Percentiles rank a stretch among this genome's conserved stretches.
phyloP scores from a whole-genome alignment of 2,888 invertebrate genomes.

The Hemicrepidius hirtus region DNA sequence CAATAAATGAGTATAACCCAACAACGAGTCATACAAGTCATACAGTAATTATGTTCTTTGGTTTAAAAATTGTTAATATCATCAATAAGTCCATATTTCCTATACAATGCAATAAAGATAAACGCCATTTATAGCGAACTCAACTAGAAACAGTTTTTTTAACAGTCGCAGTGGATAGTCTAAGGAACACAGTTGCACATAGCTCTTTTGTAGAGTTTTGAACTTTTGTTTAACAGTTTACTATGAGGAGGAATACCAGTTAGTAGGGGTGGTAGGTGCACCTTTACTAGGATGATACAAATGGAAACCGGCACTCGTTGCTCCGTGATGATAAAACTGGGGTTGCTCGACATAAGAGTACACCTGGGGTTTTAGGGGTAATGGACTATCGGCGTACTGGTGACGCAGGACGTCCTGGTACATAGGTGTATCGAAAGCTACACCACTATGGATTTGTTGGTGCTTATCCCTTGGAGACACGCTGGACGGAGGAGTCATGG shows the following conservation, averaged over 20 bases:
- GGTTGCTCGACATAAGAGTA: slow-evolving; percentile 88
- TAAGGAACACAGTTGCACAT: slow-evolving; percentile 59
- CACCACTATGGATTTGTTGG: slow-evolving; percentile 77
- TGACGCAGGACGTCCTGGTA: slow-evolving; percentile 75
- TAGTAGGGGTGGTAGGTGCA: slow-evolving; percentile 68
- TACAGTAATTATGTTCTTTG: slow-evolving; percentile 49
- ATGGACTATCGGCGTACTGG: slow-evolving; percentile 79
- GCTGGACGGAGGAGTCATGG: slow-evolving; percentile 98
- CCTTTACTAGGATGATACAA: slow-evolving; percentile 88
- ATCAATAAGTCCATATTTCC: slow-evolving; percentile 45
- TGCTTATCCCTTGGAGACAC: slow-evolving; percentile 94
- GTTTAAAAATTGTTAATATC: slow-evolving; percentile 50
- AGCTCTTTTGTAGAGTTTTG: slow-evolving; percentile 45
- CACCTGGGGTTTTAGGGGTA: slow-evolving; percentile 93
- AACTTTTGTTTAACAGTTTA: slow-evolving; percentile 56
- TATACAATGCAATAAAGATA: slow-evolving; percentile 45
- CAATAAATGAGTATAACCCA: slow-evolving; percentile 42
- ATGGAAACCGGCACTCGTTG: slow-evolving; percentile 86
- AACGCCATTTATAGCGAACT: slow-evolving; percentile 43
- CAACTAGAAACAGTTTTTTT: slow-evolving; percentile 50
- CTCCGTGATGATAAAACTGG: slow-evolving; percentile 88
- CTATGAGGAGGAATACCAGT: slow-evolving; percentile 73
- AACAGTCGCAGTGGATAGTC: slow-evolving; percentile 48
- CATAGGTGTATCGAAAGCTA: slow-evolving; percentile 72
- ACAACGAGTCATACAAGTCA: slow-evolving; percentile 39